Evolutionary conservation across 2,888 invertebrate genomes (phyloP).

Genomic region (Trachelus tabidus): DNA sequence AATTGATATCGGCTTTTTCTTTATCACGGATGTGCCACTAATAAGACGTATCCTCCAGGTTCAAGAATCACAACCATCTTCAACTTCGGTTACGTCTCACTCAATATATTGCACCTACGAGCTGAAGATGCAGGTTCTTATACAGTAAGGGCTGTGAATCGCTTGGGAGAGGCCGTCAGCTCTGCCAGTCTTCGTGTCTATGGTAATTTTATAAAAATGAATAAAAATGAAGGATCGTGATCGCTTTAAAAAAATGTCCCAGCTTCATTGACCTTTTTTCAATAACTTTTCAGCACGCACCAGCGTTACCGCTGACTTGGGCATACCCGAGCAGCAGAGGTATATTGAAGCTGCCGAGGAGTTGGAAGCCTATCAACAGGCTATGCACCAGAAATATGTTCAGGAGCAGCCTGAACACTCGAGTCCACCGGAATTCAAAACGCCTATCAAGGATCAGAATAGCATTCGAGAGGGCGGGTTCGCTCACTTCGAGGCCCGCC

Average conservation of each 20-base stretch:
- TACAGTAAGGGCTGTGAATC: conserved; percentile 90
- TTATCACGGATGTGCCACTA: neutral
- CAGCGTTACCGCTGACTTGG: conserved; percentile 87
- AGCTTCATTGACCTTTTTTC: neutral
- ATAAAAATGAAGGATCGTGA: neutral
- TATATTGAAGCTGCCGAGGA: conserved; percentile 93
- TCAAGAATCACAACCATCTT: conserved; percentile 97
- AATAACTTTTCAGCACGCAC: conserved; percentile 70
- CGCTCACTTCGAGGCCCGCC: conserved; percentile 94
- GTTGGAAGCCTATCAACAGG: conserved; percentile 88
- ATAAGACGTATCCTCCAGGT: conserved; percentile 53
- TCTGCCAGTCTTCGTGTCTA: conserved; percentile 81
- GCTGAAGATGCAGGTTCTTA: conserved; percentile 98
- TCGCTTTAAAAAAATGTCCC: neutral
- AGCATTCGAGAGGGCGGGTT: conserved; percentile 92
- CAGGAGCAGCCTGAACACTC: conserved; percentile 84
- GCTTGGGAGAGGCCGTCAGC: conserved; percentile 90
- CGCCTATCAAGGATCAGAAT: conserved; percentile 87
- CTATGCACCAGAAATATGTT: conserved; percentile 82
- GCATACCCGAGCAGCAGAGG: conserved; percentile 89
- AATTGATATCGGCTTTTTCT: neutral
- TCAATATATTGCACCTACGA: conserved; percentile 98
- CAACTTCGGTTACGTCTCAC: conserved; percentile 99
- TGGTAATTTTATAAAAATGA: conserved; percentile 54
- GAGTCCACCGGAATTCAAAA: conserved; percentile 87